Conservation (phyloP, 2,113 vertebrate species). For the Python bivittatus region DNA sequence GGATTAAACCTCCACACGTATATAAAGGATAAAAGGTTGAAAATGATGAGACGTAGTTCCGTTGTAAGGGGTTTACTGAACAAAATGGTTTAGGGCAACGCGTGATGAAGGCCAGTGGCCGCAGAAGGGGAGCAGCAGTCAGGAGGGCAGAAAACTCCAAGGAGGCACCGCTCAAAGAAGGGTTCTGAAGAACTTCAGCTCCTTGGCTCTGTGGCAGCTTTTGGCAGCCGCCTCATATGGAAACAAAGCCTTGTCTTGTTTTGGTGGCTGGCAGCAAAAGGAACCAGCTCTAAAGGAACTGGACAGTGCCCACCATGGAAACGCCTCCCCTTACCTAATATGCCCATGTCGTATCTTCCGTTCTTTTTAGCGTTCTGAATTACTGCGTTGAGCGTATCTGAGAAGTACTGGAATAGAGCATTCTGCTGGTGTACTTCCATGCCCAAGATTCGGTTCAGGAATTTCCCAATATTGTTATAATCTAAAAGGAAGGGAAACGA, state of each 20-base stretch:
- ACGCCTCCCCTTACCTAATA: conserved; percentile 80
- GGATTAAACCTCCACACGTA: too few species aligned
- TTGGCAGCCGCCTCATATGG: too few species aligned
- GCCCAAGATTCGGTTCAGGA: conserved; percentile 94
- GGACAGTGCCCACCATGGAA: not conserved
- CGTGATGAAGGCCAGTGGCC: not conserved
- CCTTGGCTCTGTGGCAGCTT: not conserved
- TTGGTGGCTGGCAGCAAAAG: too few species aligned
- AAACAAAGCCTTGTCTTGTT: not conserved
- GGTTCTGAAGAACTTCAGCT: not conserved
- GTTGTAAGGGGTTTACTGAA: too few species aligned
- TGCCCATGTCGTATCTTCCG: conserved; percentile 97
- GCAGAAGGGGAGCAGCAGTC: not conserved
- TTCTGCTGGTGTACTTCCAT: conserved; percentile 99
- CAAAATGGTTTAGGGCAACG: not conserved
- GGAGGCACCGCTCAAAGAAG: not conserved
- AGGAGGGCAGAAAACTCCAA: not conserved
- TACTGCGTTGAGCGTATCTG: conserved; percentile 91
- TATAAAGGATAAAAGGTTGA: not conserved
- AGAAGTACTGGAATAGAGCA: conserved; percentile 96
- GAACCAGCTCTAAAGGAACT: not conserved
- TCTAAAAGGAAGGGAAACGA: conserved; percentile 68
- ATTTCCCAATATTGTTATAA: conserved; percentile 99
- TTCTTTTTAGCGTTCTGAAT: conserved; percentile 98
- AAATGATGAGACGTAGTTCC: not conserved